A percentile compares a stretch with the other conserved stretches of the same genome.
phyloP scores from a whole-genome alignment of 2,113 vertebrate species.

The Sinocyclocheilus rhinocerous region DNA sequence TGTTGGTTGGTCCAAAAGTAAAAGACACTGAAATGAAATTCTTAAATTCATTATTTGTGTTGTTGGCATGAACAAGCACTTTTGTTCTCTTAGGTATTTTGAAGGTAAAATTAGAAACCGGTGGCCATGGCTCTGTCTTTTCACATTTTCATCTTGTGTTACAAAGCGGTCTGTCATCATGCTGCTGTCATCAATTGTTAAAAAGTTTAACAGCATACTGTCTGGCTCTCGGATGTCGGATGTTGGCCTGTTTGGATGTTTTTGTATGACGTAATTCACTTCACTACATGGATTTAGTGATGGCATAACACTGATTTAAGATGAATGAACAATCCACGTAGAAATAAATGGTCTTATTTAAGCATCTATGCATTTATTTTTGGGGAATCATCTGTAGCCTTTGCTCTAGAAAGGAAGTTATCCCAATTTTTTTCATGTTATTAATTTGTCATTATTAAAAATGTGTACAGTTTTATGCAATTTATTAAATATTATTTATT shows the following conservation, averaged over 20 bases:
- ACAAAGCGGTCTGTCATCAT: constrained; percentile 19
- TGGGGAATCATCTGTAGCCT: too few relatives aligned
- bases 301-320: not conserved
- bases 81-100: not conserved
- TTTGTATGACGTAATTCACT: not conserved
- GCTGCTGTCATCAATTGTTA: constrained; percentile 65
- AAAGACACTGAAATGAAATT: not conserved
- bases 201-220: constrained; percentile 55
- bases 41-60: not conserved
- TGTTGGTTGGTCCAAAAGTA: not conserved
- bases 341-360: too few relatives aligned
- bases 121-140: not conserved
- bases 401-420: too few relatives aligned
- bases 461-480: too few relatives aligned
- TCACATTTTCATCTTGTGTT: constrained; percentile 18
- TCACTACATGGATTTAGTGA: not conserved
- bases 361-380: too few relatives aligned
- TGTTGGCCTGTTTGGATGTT: constrained; percentile 15
- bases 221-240: constrained; percentile 54
- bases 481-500: too few relatives aligned
- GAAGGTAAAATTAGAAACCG: not conserved
- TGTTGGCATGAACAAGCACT: not conserved
- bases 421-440: too few relatives aligned
- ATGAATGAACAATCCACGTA: not conserved
- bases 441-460: too few relatives aligned